These are phyloP conservation scores for Drosophila lutescens DNA, from an alignment of 2,888 invertebrate species.

Conservation along the genomic window DNA sequence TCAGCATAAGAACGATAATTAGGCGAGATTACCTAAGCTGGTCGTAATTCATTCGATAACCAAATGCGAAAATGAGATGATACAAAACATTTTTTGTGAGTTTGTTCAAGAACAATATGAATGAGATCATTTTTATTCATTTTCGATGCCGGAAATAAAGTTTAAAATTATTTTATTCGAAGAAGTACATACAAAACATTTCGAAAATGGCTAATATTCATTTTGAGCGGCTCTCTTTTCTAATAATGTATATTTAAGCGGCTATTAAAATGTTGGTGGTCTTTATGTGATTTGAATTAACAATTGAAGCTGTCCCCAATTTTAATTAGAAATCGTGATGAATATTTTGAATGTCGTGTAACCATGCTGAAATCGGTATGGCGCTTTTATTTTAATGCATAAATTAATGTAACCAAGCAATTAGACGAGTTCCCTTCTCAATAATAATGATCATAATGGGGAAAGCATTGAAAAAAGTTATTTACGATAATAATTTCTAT, in stretches of 20 bases:
- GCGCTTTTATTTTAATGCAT: background rate
- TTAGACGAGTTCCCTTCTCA: background rate
- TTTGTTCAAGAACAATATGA: background rate
- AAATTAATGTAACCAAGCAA: background rate
- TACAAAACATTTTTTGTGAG: background rate
- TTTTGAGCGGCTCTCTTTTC: background rate
- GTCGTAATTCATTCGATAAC: constrained; percentile 6
- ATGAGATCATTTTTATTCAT: background rate
- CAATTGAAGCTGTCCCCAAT: constrained; percentile 2
- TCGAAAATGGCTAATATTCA: background rate
- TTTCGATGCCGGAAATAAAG: too few relatives aligned
- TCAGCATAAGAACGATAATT: constrained; percentile 11
- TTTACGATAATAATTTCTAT: constrained; percentile 2
- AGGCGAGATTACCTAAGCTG: constrained; percentile 7
- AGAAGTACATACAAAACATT: too few relatives aligned
- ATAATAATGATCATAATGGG: background rate
- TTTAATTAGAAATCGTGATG: background rate
- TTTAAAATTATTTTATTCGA: too few relatives aligned
- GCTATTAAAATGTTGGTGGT: background rate
- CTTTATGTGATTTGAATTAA: constrained; percentile 1
- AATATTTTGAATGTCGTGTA: background rate
- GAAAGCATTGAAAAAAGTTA: background rate
- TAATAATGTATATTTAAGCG: background rate
- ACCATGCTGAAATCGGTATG: background rate
- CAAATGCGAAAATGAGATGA: background rate